These are phyloP conservation scores for Danio choprae DNA, from an alignment of 2,797 vertebrate genomes.

Conservation along the genomic window DNA sequence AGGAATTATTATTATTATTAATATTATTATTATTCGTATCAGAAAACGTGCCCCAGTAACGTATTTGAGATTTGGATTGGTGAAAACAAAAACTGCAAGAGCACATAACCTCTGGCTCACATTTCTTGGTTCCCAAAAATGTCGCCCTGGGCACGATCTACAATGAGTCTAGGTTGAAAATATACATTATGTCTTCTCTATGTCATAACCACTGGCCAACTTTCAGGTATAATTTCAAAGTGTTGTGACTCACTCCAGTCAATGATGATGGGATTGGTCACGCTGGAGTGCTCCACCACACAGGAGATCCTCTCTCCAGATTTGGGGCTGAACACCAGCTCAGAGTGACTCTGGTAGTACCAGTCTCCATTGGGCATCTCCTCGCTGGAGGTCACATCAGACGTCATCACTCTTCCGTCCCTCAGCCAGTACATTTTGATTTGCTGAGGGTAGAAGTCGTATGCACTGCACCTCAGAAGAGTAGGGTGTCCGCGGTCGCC, in stretches of 20 bases:
- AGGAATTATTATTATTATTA: too few relatives aligned
- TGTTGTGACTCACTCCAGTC: constrained; percentile 67
- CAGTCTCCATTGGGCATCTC: constrained; percentile 70
- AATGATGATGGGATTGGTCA: constrained; percentile 18
- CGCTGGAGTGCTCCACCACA: constrained; percentile 63
- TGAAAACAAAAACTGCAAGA: too few relatives aligned
- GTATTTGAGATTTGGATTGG: too few relatives aligned
- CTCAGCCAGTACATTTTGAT: constrained; percentile 65
- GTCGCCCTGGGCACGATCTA: too few relatives aligned
- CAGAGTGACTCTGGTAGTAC: constrained; percentile 70
- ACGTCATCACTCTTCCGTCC: constrained; percentile 50
- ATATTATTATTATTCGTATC: too few relatives aligned
- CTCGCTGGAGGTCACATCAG: constrained; percentile 19
- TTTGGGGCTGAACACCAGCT: constrained; percentile 63
- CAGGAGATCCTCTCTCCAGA: constrained; percentile 70
- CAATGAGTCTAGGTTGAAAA: too few relatives aligned
- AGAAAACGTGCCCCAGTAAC: too few relatives aligned
- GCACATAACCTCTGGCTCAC: too few relatives aligned
- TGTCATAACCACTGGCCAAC: too few relatives aligned
- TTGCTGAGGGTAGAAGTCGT: constrained; percentile 3
- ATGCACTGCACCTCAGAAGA: constrained; percentile 45
- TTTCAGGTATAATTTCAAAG: too few relatives aligned
- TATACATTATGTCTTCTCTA: too few relatives aligned
- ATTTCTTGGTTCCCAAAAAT: too few relatives aligned
- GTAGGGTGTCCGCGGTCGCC: background rate